Percentiles rank a stretch among this genome's conserved stretches.
Conservation (phyloP, 2,888 invertebrate genomes). For the Drosophila neutralis region DNA sequence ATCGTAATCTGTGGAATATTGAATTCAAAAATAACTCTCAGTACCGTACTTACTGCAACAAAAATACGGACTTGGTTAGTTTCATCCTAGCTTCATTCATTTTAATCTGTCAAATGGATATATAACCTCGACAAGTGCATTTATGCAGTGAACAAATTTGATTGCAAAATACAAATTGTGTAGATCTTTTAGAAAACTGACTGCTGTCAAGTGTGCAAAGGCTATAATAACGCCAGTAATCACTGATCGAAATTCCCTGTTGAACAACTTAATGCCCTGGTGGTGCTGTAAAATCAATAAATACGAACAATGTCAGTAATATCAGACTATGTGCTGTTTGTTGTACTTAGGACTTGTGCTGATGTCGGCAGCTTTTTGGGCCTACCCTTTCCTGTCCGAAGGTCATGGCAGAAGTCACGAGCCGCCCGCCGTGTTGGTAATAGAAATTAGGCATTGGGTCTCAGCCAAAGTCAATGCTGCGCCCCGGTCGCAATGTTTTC, state of each 20-base stretch:
- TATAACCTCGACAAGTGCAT: neutral
- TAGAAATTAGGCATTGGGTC: constrained; percentile 50
- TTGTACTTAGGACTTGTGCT: constrained; percentile 22
- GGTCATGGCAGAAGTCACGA: constrained; percentile 49
- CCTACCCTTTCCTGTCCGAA: constrained; percentile 41
- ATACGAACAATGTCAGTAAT: constrained; percentile 28
- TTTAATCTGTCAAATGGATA: neutral
- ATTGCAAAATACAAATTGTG: neutral
- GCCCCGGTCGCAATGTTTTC: constrained; percentile 39
- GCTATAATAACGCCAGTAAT: constrained; percentile 15
- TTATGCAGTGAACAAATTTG: neutral
- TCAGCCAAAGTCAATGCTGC: constrained; percentile 60
- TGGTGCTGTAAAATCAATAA: constrained; percentile 46
- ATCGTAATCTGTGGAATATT: neutral
- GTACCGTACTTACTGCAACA: neutral
- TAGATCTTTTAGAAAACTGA: neutral
- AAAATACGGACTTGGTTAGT: neutral
- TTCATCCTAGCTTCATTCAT: neutral
- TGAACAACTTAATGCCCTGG: constrained; percentile 38
- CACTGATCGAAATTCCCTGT: constrained; percentile 36
- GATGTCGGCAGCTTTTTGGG: constrained; percentile 31
- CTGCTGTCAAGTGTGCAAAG: neutral
- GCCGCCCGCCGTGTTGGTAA: constrained; percentile 5
- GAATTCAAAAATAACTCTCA: neutral
- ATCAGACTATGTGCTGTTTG: neutral